phyloP scores from a whole-genome alignment of 2,797 vertebrate species.

The Macroramphosus scolopax region DNA sequence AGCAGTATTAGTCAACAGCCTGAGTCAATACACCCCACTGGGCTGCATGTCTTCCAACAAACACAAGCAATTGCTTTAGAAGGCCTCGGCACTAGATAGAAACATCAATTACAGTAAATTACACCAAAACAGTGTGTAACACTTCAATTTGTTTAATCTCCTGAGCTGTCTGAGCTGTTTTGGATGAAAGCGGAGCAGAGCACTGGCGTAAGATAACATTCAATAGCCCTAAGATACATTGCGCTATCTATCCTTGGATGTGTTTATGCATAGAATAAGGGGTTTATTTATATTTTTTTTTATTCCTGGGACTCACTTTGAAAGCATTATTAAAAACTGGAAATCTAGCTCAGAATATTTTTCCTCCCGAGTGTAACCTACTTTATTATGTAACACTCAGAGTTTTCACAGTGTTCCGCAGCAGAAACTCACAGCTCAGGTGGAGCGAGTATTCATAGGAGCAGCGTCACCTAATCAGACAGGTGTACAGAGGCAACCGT shows the following conservation, averaged over 20 bases:
- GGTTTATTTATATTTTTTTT: conserved; percentile 57
- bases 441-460: too few species aligned
- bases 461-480: too few species aligned
- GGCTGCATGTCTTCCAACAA: conserved; percentile 69
- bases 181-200: conserved; percentile 62
- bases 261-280: conserved; percentile 49
- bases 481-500: too few species aligned
- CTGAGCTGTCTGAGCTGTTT: conserved; percentile 59
- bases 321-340: conserved; percentile 55
- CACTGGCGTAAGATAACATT: conserved; percentile 57
- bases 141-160: conserved; percentile 74
- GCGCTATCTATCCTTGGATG: conserved; percentile 36
- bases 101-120: conserved; percentile 78
- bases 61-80: conserved; percentile 71
- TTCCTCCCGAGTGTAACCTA: conserved; percentile 31
- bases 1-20: conserved; percentile 69
- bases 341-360: conserved; percentile 25
- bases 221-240: conserved; percentile 61
- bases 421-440: too few species aligned
- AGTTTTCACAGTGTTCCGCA: too few species aligned
- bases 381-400: too few species aligned
- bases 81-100: conserved; percentile 61
- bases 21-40: conserved; percentile 75
- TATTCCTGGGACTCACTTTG: conserved; percentile 43
- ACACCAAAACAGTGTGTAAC: conserved; percentile 73